A percentile compares a stretch with the other conserved stretches of the same genome.
phyloP scores from a whole-genome alignment of 23 tunicate species.

The Halocynthia aurantium region DNA sequence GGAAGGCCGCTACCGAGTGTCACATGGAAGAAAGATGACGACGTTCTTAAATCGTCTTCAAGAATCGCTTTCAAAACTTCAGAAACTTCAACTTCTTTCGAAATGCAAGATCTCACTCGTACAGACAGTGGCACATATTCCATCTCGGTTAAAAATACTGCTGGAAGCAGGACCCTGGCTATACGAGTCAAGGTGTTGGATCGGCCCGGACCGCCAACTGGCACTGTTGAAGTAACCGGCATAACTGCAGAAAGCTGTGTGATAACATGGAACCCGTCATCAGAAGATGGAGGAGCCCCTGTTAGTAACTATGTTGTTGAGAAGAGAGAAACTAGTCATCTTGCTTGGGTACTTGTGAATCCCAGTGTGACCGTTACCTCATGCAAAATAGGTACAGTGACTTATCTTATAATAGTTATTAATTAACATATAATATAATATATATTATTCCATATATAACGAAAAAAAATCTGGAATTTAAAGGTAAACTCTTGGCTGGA shows the following conservation, averaged over 20 bases:
- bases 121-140: conserved; percentile 68
- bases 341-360: conserved; percentile 87
- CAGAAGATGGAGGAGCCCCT: conserved; percentile 69
- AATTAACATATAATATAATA: background rate
- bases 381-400: conserved; percentile 31
- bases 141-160: conserved; percentile 68
- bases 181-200: conserved; percentile 74
- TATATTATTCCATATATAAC: background rate
- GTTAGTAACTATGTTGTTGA: conserved; percentile 79
- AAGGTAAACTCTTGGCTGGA: conserved; percentile 42
- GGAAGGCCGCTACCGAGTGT: conserved; percentile 79
- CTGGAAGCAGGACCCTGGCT: conserved; percentile 48
- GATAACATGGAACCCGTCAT: conserved; percentile 66
- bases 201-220: conserved; percentile 60
- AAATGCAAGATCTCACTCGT: conserved; percentile 36
- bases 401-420: background rate
- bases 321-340: conserved; percentile 90
- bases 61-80: conserved; percentile 25
- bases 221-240: conserved; percentile 35
- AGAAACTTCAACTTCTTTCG: conserved; percentile 42
- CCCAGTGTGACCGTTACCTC: conserved; percentile 39
- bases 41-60: conserved; percentile 6
- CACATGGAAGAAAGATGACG: conserved; percentile 62
- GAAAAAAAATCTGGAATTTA: background rate
- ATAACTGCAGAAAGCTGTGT: conserved; percentile 39